Percentiles rank a stretch among this genome's conserved stretches.
Evolutionary conservation across 64 coral and sea anemone species (phyloP).

Genomic region (Cladopsammia gracilis): DNA sequence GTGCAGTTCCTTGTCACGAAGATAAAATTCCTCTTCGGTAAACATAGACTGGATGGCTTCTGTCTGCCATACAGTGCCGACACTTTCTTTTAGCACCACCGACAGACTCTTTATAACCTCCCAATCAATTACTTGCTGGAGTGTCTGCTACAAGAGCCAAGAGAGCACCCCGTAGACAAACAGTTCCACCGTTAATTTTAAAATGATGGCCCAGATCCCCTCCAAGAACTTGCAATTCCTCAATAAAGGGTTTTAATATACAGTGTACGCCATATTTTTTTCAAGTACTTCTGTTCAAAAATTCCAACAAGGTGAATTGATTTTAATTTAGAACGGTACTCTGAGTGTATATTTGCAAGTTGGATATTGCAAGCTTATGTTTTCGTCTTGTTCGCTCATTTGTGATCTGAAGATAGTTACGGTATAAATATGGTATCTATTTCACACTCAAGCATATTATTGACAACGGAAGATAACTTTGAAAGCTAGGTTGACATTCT

Average conservation of each 20-base stretch:
- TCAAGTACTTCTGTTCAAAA: neutral
- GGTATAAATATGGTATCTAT: too few relatives aligned
- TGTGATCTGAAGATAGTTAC: neutral
- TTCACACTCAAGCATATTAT: too few relatives aligned
- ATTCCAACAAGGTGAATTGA: neutral
- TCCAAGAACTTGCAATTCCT: slow-evolving; percentile 40
- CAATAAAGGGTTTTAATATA: slow-evolving; percentile 44
- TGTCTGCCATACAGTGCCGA: slow-evolving; percentile 39
- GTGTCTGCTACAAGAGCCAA: slow-evolving; percentile 48
- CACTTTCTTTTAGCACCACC: too few relatives aligned
- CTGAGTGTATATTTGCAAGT: neutral
- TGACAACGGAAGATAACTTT: too few relatives aligned
- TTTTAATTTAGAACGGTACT: slow-evolving; percentile 9
- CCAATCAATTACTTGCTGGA: slow-evolving; percentile 29
- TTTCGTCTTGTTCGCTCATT: neutral
- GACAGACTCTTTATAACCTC: slow-evolving; percentile 55
- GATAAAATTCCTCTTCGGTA: slow-evolving; percentile 39
- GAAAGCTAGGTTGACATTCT: too few relatives aligned
- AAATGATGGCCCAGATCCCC: neutral
- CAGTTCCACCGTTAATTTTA: neutral
- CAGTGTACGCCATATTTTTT: slow-evolving; percentile 56
- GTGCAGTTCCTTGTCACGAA: slow-evolving; percentile 20
- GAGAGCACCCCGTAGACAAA: neutral
- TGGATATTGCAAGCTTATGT: neutral
- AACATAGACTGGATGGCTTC: slow-evolving; percentile 47